Percentiles rank a stretch among this genome's conserved stretches.
These are phyloP conservation scores for Hoplodrina blanda DNA, from an alignment of 2,888 invertebrate genomes.

Conservation along the genomic window DNA sequence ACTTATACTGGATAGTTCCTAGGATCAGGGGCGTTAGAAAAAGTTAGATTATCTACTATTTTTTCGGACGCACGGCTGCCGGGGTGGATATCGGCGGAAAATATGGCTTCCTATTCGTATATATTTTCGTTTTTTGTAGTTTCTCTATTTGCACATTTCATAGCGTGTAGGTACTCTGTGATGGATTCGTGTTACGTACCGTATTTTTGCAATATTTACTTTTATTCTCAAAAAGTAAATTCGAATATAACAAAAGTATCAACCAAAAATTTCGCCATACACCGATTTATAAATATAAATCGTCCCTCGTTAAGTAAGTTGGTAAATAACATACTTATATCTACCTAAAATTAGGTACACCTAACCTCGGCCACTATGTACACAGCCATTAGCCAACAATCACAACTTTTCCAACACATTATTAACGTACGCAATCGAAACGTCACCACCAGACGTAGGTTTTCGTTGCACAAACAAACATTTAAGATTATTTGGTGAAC, in stretches of 20 bases:
- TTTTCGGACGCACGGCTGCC: conserved; percentile 86
- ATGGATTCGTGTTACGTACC: conserved; percentile 11
- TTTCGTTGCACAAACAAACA: conserved; percentile 81
- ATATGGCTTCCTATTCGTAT: conserved; percentile 90
- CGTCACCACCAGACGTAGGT: conserved; percentile 84
- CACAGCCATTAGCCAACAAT: conserved; percentile 54
- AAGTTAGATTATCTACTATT: conserved; percentile 90
- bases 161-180: conserved; percentile 13
- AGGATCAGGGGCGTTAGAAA: conserved; percentile 86
- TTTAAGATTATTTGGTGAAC: conserved; percentile 83
- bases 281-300: not conserved
- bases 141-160: conserved; percentile 72
- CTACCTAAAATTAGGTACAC: not conserved
- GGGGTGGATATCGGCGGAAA: conserved; percentile 87
- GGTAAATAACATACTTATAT: not conserved
- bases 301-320: not conserved
- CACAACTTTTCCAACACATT: conserved; percentile 58
- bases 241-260: not conserved
- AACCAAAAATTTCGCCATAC: not conserved
- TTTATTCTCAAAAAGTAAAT: too few relatives aligned
- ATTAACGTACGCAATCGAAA: conserved; percentile 74
- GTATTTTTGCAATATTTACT: not conserved
- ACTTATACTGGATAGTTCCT: conserved; percentile 66
- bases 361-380: conserved; percentile 34
- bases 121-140: conserved; percentile 76